A percentile compares a stretch with the other conserved stretches of the same genome.
phyloP scores from a whole-genome alignment of 1,140 invertebrate species.

The Drosophila lacertosa region DNA sequence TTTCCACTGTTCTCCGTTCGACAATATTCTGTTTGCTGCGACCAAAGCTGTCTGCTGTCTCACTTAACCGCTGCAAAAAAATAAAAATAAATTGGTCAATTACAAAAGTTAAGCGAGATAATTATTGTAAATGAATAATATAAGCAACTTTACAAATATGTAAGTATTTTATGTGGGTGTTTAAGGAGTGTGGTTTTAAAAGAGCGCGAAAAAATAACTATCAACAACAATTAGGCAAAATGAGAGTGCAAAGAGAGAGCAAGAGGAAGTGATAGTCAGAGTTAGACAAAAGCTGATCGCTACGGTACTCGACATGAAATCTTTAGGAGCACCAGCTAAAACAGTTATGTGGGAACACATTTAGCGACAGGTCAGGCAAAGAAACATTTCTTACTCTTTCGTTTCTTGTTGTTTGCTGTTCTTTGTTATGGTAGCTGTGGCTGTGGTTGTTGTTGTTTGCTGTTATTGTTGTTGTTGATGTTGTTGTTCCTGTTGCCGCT shows the following conservation, averaged over 20 bases:
- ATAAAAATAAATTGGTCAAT: not conserved
- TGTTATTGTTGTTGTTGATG: slow-evolving; percentile 25
- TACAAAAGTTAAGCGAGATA: slow-evolving; percentile 9
- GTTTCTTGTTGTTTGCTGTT: slow-evolving; percentile 14
- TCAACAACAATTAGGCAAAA: slow-evolving; percentile 29
- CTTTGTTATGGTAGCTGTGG: slow-evolving; percentile 3
- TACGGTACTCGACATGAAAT: not conserved
- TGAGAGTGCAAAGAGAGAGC: slow-evolving; percentile 14
- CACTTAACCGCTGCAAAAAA: slow-evolving; percentile 36
- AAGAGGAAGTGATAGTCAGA: not conserved
- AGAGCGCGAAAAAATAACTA: slow-evolving; percentile 4
- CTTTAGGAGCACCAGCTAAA: slow-evolving; percentile 11
- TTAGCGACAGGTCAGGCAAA: slow-evolving; percentile 22
- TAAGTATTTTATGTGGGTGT: slow-evolving; percentile 2
- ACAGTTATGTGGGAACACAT: slow-evolving; percentile 5
- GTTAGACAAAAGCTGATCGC: slow-evolving; percentile 32
- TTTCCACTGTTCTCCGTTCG: not conserved
- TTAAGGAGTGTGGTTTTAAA: not conserved
- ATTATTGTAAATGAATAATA: slow-evolving; percentile 21
- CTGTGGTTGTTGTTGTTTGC: slow-evolving; percentile 22
- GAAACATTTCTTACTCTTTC: slow-evolving; percentile 48
- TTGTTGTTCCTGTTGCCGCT: slow-evolving; percentile 10
- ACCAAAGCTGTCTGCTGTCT: slow-evolving; percentile 7
- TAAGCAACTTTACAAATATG: not conserved
- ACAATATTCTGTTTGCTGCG: slow-evolving; percentile 16